Conservation (phyloP, 2,888 invertebrate species). For the Helicoverpa assulta region DNA sequence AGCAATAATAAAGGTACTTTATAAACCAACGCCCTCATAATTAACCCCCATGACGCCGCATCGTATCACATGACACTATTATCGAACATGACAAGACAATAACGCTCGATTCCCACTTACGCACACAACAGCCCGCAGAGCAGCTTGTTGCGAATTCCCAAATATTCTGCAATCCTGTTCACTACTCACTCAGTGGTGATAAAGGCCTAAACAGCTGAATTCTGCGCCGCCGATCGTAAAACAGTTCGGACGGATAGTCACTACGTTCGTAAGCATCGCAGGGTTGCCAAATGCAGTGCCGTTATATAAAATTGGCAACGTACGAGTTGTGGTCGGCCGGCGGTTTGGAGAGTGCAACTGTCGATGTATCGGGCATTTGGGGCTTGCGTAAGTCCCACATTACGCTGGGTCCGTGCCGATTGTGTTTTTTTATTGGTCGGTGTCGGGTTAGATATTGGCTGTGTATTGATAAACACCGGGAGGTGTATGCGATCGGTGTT, state of each 20-base stretch:
- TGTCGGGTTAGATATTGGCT: background rate
- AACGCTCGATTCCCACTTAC: constrained; percentile 29
- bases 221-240: constrained; percentile 51
- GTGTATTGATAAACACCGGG: background rate
- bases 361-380: constrained; percentile 39
- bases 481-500: background rate
- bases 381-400: constrained; percentile 28
- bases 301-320: constrained; percentile 63
- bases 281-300: constrained; percentile 58
- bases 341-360: constrained; percentile 48
- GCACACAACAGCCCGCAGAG: constrained; percentile 19
- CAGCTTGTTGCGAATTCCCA: constrained; percentile 12
- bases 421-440: constrained; percentile 8
- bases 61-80: constrained; percentile 13
- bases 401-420: background rate
- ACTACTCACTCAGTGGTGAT: constrained; percentile 39
- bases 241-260: constrained; percentile 43
- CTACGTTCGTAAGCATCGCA: constrained; percentile 31
- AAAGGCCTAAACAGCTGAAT: constrained; percentile 53
- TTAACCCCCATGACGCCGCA: constrained; percentile 35
- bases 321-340: constrained; percentile 42
- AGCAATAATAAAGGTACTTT: background rate
- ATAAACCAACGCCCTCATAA: constrained; percentile 16
- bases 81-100: constrained; percentile 22
- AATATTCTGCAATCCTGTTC: constrained; percentile 13